These are phyloP conservation scores for Mythimna impura DNA, from an alignment of 2,888 invertebrate genomes.

Conservation along the genomic window DNA sequence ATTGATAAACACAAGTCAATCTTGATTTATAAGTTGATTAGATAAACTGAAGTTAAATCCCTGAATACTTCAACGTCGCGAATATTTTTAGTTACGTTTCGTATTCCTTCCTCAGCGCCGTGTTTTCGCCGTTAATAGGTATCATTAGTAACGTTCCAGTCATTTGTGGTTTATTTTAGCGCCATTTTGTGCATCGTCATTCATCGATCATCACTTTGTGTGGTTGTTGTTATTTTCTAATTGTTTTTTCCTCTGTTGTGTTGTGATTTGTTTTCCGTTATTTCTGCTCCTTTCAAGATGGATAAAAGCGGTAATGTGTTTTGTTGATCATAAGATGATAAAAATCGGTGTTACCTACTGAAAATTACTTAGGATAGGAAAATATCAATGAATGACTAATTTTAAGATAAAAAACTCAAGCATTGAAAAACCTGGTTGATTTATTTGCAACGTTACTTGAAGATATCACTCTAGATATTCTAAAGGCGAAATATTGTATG, in stretches of 20 bases:
- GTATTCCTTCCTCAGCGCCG: slow-evolving; percentile 10
- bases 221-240: slow-evolving; percentile 11
- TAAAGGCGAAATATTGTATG: too few relatives aligned
- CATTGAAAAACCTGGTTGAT: slow-evolving; percentile 11
- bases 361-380: neutral
- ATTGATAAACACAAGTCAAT: slow-evolving; percentile 74
- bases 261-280: slow-evolving; percentile 21
- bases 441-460: slow-evolving; percentile 1
- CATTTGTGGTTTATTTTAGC: slow-evolving; percentile 20
- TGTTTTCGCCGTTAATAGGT: slow-evolving; percentile 43
- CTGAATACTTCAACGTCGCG: slow-evolving; percentile 53
- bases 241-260: neutral
- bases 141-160: slow-evolving; percentile 19
- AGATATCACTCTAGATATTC: neutral
- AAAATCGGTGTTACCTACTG: neutral
- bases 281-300: slow-evolving; percentile 8
- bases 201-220: slow-evolving; percentile 15
- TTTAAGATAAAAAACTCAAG: neutral
- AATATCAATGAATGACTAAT: neutral
- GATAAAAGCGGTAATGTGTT: slow-evolving; percentile 12
- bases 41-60: slow-evolving; percentile 61
- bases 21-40: slow-evolving; percentile 77
- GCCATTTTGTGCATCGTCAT: slow-evolving; percentile 34
- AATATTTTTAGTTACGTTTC: slow-evolving; percentile 49
- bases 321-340: neutral